These are phyloP conservation scores for Cyprinodon brontotheroides DNA, from an alignment of 2,113 vertebrate species.

Conservation along the genomic window DNA sequence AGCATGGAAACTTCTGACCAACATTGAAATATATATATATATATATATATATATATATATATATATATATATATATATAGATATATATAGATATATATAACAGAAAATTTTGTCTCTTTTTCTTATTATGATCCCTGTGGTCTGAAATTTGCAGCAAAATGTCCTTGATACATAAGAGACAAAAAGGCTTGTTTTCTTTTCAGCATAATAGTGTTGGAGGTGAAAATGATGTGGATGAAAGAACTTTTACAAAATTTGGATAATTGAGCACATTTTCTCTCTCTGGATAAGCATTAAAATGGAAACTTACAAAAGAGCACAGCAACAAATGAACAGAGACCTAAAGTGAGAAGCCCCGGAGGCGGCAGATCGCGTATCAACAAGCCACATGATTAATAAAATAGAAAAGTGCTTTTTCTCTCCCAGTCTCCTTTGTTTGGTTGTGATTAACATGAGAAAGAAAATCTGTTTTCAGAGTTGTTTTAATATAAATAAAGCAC, in stretches of 20 bases:
- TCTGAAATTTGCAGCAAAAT: neutral
- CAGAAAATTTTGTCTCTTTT: too few species aligned
- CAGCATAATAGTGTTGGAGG: neutral
- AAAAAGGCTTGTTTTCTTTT: neutral
- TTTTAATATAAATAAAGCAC: neutral
- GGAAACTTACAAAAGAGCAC: neutral
- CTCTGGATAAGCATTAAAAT: neutral
- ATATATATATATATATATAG: too few species aligned
- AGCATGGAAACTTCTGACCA: too few species aligned
- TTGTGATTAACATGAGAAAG: neutral
- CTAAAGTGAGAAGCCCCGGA: neutral
- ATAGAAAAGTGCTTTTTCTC: neutral
- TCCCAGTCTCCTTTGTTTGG: neutral
- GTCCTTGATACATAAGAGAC: neutral
- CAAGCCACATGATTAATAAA: neutral
- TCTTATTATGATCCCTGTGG: neutral
- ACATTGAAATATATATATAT: too few species aligned
- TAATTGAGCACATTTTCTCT: neutral
- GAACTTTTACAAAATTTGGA: neutral
- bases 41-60: too few species aligned
- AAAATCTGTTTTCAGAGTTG: neutral
- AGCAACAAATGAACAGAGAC: neutral
- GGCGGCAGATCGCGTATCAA: neutral
- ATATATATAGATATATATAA: too few species aligned
- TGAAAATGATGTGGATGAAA: neutral